Evolutionary conservation across 2,113 vertebrate genomes (phyloP), one percentile per base, ranked within the genome.

Genomic region (Condylura cristata): DNA sequence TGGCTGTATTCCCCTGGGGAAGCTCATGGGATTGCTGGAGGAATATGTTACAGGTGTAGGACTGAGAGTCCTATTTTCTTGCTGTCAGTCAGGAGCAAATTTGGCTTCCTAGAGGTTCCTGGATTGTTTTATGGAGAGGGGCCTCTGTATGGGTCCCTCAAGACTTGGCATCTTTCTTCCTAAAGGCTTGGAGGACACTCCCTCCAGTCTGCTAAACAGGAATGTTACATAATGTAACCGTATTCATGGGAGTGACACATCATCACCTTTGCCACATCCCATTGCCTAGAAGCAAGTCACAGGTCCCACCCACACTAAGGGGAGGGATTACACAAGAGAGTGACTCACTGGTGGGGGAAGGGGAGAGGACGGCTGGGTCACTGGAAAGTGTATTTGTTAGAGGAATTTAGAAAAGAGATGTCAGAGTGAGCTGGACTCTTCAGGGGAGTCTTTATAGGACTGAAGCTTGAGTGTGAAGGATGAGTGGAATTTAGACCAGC

Each of bases 241-340:
- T 68, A 60, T 22, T 85, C 71, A n/a, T 17, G 48, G 28, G 63
- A 74, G 60, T 60, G 90, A 72, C 46, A 61, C 34, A 41, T 16
- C 22, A 6, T 83, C 65, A 60, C 48, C 87, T 90, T 89, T 89
- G 78, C 84, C 65, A 26, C 18, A 39, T 83, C 80, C 91, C 71
- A 65, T 26, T 56, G 75, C 46, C 90, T 61, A 51, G 60, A 87
- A 92, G 79, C 81, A n/a, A 86, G 84, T 86, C 53, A 37, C 41
- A 41, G 76, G 80, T 71, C 70, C 84, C n/a, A 6, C 71, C 74
- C 34, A 79, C 88, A 63, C 58, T 48, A 32, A 58, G 58, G 41
- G 3, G 14, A 63, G 37, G 53, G 48, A 65, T 90, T 80, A 79
- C 74, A 72, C 88, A 86, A 79, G 70, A 7, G 28, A 3, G 1